Evolutionary conservation across 2,113 vertebrate species (phyloP), one percentile per base, ranked within the genome.

Genomic region (Sebastes fasciatus): DNA sequence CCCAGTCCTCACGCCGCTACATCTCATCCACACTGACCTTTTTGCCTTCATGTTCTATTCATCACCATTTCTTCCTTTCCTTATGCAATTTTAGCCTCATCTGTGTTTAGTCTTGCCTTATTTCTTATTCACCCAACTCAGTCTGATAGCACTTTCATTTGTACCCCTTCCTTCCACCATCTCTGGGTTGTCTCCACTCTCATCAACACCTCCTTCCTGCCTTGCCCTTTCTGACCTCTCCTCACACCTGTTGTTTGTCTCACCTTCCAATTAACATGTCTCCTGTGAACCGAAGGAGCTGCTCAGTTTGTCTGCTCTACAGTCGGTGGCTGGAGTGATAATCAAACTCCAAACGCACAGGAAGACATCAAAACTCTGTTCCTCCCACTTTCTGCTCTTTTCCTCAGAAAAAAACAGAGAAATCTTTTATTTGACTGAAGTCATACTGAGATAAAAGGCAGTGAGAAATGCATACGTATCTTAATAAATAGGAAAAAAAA

Each of bases 241-340:
- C 73, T 70, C 48, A 71, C 64, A 69, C 77, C 62, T 48, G 13
- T 75, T 76, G 51, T 54, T 71, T 68, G 34, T 74, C 78, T 67
- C 69, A 11, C 79, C 48, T 80, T 45, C 74, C 76, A 89, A 84
- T 92, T 84, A 88, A 54, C 86, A 75, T 60, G 66, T 66, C 43
- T 52, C 14, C 62, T 55, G 62, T 55, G 69, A 69, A 68, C 75
- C 52, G 72, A 19, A 16, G n/a, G 17, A 7, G 58, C 57, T 26
- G 75, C 73, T 67, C 73, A 54, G 43, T 67, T 57, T 34, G 16
- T 74, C 86, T 62, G 19, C 61, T 68, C 64, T 3, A 9, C 57
- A 77, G 51, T 79, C 48, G 21, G 71, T 21, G 14, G 40, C 13
- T 48, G 4, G 12, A 40, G 42, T 62, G 74, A 55, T 58, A 67